A percentile compares a stretch with the other conserved stretches of the same genome.
These are phyloP conservation scores for Venustaconcha ellipsiformis DNA, from an alignment of 1,140 invertebrate genomes.

Conservation along the genomic window DNA sequence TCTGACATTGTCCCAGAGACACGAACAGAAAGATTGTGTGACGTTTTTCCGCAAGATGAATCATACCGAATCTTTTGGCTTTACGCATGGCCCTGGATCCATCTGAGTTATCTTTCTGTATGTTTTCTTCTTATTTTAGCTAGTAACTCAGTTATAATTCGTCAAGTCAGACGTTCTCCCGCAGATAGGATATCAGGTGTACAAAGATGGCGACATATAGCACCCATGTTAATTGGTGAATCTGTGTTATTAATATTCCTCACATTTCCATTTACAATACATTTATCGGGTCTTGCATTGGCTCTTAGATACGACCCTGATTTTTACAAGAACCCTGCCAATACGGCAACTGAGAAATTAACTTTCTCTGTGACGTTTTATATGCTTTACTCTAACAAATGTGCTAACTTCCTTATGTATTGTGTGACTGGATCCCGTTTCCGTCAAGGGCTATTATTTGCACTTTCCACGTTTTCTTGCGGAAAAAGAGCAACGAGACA, in stretches of 20 bases:
- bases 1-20: constrained; percentile 46
- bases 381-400: constrained; percentile 54
- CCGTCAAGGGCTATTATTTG: too few relatives aligned
- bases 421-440: constrained; percentile 36
- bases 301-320: constrained; percentile 25
- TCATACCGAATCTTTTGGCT: constrained; percentile 42
- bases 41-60: constrained; percentile 30
- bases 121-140: constrained; percentile 45
- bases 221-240: constrained; percentile 52
- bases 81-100: constrained; percentile 48
- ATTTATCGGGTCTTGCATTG: constrained; percentile 35
- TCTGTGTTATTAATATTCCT: constrained; percentile 45
- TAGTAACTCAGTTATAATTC: constrained; percentile 47
- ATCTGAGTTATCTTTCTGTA: constrained; percentile 36
- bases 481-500: too few relatives aligned
- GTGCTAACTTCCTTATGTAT: constrained; percentile 53
- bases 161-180: constrained; percentile 36
- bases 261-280: constrained; percentile 52
- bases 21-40: constrained; percentile 48
- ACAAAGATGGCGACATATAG: constrained; percentile 15
- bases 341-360: constrained; percentile 33
- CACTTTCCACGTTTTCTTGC: too few relatives aligned
- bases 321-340: constrained; percentile 32
- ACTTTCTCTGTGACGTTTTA: constrained; percentile 54
- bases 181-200: constrained; percentile 5